Percentiles rank a stretch among this genome's conserved stretches.
Conservation (phyloP, 2,113 vertebrate genomes). For the Prunella himalayana region DNA sequence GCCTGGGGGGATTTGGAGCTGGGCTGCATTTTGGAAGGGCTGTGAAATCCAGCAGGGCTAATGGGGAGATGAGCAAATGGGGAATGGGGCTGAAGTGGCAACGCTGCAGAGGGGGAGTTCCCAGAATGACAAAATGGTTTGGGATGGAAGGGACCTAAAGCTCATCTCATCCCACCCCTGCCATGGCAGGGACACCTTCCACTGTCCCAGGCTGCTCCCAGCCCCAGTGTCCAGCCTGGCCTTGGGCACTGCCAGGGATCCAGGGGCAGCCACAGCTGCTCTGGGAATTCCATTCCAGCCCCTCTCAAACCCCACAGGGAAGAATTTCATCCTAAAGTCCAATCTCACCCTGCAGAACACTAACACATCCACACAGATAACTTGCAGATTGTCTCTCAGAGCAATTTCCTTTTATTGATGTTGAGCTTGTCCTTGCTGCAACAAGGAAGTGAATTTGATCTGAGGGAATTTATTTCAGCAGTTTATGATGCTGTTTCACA, state of each 20-base stretch:
- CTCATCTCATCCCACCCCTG: rapidly evolving
- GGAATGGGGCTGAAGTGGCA: neutral
- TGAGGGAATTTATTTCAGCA: neutral
- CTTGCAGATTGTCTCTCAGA: neutral
- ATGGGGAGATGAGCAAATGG: neutral
- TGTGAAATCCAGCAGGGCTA: neutral
- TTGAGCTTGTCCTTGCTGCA: neutral
- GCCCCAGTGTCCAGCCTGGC: rapidly evolving
- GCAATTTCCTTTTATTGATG: constrained; percentile 1
- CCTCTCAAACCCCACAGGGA: rapidly evolving
- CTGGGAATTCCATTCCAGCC: neutral
- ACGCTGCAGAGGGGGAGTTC: rapidly evolving
- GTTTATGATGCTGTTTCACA: constrained; percentile 4
- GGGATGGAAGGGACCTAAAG: neutral
- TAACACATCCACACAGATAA: rapidly evolving
- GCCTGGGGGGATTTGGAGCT: neutral
- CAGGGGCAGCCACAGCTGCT: neutral
- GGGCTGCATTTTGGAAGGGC: rapidly evolving
- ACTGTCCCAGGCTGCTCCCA: neutral
- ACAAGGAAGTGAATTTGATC: neutral
- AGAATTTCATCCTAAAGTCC: neutral
- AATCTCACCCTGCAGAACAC: neutral
- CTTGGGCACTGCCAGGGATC: neutral
- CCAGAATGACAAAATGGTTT: rapidly evolving
- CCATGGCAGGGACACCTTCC: neutral